A percentile compares a stretch with the other conserved stretches of the same genome.
These are phyloP conservation scores for Vimba vimba DNA, from an alignment of 2,113 vertebrate species.

Conservation along the genomic window DNA sequence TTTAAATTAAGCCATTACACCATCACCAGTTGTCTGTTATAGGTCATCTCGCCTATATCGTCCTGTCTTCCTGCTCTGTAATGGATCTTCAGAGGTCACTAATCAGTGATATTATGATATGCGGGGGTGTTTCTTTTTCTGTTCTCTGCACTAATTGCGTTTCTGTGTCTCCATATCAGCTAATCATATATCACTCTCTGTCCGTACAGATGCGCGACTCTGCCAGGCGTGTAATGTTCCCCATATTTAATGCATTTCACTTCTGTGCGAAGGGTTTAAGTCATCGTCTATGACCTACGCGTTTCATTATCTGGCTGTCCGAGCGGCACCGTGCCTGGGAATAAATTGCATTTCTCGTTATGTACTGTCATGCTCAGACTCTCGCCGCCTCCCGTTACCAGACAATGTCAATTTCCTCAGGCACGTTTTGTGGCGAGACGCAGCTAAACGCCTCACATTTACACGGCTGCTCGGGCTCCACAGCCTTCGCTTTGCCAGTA, in stretches of 20 bases:
- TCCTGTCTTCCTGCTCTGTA: constrained; percentile 42
- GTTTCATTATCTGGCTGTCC: constrained; percentile 99
- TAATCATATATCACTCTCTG: constrained; percentile 71
- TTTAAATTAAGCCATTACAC: constrained; percentile 26
- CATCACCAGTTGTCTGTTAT: constrained; percentile 35
- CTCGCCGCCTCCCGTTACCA: constrained; percentile 67
- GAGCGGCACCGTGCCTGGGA: constrained; percentile 90
- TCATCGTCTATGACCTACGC: constrained; percentile 97
- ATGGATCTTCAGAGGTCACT: constrained; percentile 78
- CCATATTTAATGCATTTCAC: constrained; percentile 96
- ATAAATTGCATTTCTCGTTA: constrained; percentile 99
- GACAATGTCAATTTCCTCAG: constrained; percentile 71
- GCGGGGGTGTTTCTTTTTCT: constrained; percentile 64
- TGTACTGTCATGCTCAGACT: constrained; percentile 79
- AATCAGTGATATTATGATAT: constrained; percentile 77
- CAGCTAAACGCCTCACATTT: constrained; percentile 65
- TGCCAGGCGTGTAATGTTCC: constrained; percentile 91
- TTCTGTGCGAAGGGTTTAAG: constrained; percentile 93
- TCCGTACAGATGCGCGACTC: constrained; percentile 81
- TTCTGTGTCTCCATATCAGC: constrained; percentile 68
- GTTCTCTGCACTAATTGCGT: constrained; percentile 73
- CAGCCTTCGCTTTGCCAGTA: constrained; percentile 40
- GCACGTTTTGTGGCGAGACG: constrained; percentile 62
- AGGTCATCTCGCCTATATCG: constrained; percentile 47
- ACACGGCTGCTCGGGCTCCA: constrained; percentile 49